These are phyloP conservation scores for Drosophila nannoptera DNA, from an alignment of 1,140 invertebrate species.

Conservation along the genomic window DNA sequence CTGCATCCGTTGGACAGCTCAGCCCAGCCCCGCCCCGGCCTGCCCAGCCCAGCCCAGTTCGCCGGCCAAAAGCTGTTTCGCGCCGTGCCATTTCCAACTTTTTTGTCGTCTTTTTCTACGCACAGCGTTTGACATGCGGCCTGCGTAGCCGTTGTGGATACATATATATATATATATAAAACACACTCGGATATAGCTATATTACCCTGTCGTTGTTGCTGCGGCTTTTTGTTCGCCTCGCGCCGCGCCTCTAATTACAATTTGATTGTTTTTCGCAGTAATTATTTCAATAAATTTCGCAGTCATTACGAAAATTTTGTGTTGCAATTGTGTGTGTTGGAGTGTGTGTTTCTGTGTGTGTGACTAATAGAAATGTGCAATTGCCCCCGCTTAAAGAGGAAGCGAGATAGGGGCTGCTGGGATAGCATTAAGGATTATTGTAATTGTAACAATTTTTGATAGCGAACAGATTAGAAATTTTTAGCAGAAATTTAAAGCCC, in stretches of 20 bases:
- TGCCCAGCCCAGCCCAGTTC: constrained; percentile 6
- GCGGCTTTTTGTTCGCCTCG: constrained; percentile 26
- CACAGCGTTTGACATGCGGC: constrained; percentile 34
- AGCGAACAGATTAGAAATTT: too few species aligned
- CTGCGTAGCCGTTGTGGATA: constrained; percentile 14
- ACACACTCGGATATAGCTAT: constrained; percentile 11
- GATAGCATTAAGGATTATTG: background rate
- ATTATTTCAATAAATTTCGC: constrained; percentile 74
- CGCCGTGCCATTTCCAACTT: constrained; percentile 35
- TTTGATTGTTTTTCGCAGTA: constrained; percentile 72
- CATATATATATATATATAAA: constrained; percentile 34
- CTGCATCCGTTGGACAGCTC: constrained; percentile 39
- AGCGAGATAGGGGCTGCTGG: too few species aligned
- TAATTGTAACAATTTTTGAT: too few species aligned
- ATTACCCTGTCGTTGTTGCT: constrained; percentile 11
- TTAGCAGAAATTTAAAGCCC: too few species aligned
- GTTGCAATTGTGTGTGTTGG: constrained; percentile 50
- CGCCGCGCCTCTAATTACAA: constrained; percentile 60
- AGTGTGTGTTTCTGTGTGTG: constrained; percentile 3
- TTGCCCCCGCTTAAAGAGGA: constrained; percentile 25
- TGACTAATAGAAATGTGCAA: constrained; percentile 57
- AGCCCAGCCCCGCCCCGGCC: constrained; percentile 10
- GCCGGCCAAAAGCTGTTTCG: background rate
- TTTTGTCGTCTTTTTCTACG: constrained; percentile 34
- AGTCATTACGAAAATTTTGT: constrained; percentile 59